Evolutionary conservation across 2,888 invertebrate genomes (phyloP), one percentile per base, ranked within the genome.

Genomic region (Andrena chrysosceles): DNA sequence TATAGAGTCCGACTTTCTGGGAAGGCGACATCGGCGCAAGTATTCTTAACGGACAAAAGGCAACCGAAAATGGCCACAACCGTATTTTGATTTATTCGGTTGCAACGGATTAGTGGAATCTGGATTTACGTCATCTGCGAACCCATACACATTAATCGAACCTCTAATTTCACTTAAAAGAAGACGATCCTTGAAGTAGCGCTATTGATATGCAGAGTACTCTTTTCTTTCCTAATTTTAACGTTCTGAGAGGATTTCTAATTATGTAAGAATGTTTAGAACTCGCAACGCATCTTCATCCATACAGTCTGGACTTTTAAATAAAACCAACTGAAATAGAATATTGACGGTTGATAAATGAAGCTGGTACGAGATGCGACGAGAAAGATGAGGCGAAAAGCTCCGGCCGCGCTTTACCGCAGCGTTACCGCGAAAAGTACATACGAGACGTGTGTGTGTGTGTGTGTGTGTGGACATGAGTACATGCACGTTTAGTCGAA

Each of bases 321-420:
- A 33, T 31, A 23, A 13, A 3, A 31, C 8, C 20, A 23, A 29
- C 10, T 23, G 33, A 26, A 23, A 20, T 42, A 31, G 35, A 66
- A 31, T 56, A 56, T 33, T 64, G 60, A 69, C 52, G 10, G 13
- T 49, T 20, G 54, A 63, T 8, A 67, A 42, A 71, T 66, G 35
- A 74, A 70, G 64, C 68, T 56, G 64, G 16, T 54, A 73, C 26
- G 20, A 52, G 23, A 29, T 62, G 63, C 48, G 29, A 42, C 20
- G 59, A 70, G 77, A 54, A 73, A 60, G 42, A 63, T 73, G 69
- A 70, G 63, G 67, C 52, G 70, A 73, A 68, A 81, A 69, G 63
- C 48, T 64, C 49, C 42, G 56, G 26, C 35, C 62, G 35, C 33
- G 62, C 29, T 81, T 60, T 54, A 56, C 72, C 68, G 42, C 72